Conservation (phyloP, 2,888 invertebrate genomes). For the Pristionchus fissidentatus region DNA sequence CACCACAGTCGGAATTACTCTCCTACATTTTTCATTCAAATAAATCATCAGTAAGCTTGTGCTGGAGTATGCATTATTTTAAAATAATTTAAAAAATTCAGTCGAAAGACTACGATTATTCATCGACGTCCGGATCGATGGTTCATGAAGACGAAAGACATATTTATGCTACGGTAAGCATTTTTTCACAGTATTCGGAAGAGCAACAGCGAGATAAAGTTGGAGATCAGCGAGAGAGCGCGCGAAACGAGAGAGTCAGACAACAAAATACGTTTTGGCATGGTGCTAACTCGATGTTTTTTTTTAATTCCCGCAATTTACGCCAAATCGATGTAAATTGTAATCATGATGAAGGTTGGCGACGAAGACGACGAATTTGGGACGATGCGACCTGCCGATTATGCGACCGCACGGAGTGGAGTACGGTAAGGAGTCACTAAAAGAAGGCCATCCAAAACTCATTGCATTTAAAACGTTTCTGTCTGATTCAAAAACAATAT, state of each 20-base stretch:
- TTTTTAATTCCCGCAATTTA: too few species aligned
- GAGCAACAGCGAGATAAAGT: too few species aligned
- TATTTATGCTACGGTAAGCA: slow-evolving; percentile 6
- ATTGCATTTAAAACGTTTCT: too few species aligned
- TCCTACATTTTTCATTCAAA: too few species aligned
- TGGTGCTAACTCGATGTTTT: too few species aligned
- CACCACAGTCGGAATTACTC: not conserved
- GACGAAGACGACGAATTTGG: slow-evolving; percentile 39
- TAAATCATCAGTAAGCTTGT: not conserved
- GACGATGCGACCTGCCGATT: slow-evolving; percentile 34
- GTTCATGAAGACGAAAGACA: not conserved
- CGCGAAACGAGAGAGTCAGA: too few species aligned
- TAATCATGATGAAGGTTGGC: not conserved
- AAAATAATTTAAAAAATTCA: slow-evolving; percentile 1
- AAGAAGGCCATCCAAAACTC: too few species aligned
- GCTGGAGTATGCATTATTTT: not conserved
- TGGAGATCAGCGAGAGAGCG: too few species aligned
- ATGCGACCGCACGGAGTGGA: slow-evolving; percentile 19
- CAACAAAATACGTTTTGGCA: too few species aligned
- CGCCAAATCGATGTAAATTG: too few species aligned
- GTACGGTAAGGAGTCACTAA: not conserved
- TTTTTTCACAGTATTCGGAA: too few species aligned
- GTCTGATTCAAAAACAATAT: too few species aligned
- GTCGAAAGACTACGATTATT: slow-evolving; percentile 25
- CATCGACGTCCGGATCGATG: slow-evolving; percentile 20